A percentile compares a stretch with the other conserved stretches of the same genome.
Evolutionary conservation across 2,888 invertebrate species (phyloP).

Genomic region (Sipha maydis): DNA sequence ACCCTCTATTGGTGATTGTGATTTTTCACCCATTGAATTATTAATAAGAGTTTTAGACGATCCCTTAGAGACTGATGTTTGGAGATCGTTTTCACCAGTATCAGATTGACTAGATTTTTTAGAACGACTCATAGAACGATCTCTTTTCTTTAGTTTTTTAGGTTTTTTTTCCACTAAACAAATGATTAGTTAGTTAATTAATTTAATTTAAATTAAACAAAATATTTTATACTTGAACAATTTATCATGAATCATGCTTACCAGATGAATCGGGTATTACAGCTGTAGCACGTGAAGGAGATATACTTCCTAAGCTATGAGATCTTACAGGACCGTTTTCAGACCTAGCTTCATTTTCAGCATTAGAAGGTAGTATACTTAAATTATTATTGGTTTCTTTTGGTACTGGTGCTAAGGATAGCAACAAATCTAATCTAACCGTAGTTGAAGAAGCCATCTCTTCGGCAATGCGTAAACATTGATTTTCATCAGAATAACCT

Average conservation of each 20-base stretch:
- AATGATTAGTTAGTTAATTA: not conserved
- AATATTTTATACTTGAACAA: not conserved
- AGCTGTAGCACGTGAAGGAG: conserved; percentile 58
- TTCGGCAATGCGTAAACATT: conserved; percentile 85
- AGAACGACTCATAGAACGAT: conserved; percentile 54
- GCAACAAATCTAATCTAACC: conserved; percentile 84
- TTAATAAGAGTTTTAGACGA: conserved; percentile 29
- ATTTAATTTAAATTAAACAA: not conserved
- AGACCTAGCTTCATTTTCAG: conserved; percentile 35
- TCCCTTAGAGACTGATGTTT: conserved; percentile 15
- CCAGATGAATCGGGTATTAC: conserved; percentile 45
- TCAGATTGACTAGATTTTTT: conserved; percentile 56
- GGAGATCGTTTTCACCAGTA: conserved; percentile 49
- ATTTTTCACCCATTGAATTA: conserved; percentile 25
- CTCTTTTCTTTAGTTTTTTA: conserved; percentile 55
- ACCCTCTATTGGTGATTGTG: conserved; percentile 30
- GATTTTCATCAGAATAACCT: conserved; percentile 77
- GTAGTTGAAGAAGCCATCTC: conserved; percentile 91
- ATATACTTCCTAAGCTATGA: conserved; percentile 65
- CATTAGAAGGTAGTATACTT: conserved; percentile 26
- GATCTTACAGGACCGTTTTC: conserved; percentile 65
- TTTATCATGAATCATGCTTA: not conserved
- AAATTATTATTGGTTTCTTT: conserved; percentile 59
- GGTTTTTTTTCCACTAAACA: conserved; percentile 58
- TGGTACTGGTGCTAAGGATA: conserved; percentile 79